phyloP scores from a whole-genome alignment of 2,888 invertebrate species.

The Cantharis nigra region DNA sequence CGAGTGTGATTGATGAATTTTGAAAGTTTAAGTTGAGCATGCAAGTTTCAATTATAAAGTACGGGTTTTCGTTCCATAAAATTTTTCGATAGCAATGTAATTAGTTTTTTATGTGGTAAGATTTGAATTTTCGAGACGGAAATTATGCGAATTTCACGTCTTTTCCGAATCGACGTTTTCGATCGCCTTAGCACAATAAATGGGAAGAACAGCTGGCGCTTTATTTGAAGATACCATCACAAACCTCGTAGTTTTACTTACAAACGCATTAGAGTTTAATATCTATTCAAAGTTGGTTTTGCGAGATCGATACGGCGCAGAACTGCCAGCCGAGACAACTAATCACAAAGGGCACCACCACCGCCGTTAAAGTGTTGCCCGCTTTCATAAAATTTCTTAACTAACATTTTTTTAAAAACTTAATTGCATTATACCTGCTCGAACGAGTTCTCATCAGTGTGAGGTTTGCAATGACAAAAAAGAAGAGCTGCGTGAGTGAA shows the following conservation, averaged over 20 bases:
- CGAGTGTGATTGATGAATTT: conserved; percentile 1
- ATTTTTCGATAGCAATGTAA: not conserved
- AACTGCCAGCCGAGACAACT: conserved; percentile 13
- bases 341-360: conserved; percentile 13
- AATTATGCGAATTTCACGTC: conserved; percentile 9
- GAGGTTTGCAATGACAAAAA: conserved; percentile 11
- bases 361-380: not conserved
- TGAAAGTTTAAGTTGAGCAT: not conserved
- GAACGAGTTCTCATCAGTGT: conserved; percentile 20
- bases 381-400: conserved; percentile 5
- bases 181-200: conserved; percentile 21
- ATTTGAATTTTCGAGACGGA: not conserved
- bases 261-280: conserved; percentile 31
- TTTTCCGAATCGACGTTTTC: conserved; percentile 11
- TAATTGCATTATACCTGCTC: conserved; percentile 19
- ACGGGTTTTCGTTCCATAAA: not conserved
- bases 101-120: not conserved
- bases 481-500: conserved; percentile 4
- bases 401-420: conserved; percentile 9
- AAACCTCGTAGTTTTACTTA: conserved; percentile 32
- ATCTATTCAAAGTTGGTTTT: conserved; percentile 29
- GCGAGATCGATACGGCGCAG: conserved; percentile 15
- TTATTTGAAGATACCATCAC: conserved; percentile 31
- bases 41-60: not conserved
- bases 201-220: conserved; percentile 26